Conservation (phyloP, 1,140 invertebrate genomes). For the Cydia pomonella region DNA sequence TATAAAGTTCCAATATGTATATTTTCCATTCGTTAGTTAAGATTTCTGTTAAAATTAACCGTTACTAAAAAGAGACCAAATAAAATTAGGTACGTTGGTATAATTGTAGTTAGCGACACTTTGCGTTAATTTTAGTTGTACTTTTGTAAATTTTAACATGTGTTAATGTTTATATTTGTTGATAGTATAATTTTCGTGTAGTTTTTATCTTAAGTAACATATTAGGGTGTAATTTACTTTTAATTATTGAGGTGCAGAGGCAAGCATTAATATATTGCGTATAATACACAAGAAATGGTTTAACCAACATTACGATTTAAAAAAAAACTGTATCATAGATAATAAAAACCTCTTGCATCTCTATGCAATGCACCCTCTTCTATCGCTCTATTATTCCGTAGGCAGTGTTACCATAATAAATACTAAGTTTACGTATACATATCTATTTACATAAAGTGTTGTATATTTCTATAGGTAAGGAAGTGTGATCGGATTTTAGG, state of each 20-base stretch:
- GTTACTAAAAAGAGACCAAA: slow-evolving; percentile 79
- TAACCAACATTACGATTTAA: not conserved
- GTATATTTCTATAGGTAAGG: slow-evolving; percentile 69
- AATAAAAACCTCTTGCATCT: not conserved
- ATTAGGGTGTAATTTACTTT: slow-evolving; percentile 26
- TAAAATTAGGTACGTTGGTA: slow-evolving; percentile 75
- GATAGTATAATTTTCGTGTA: slow-evolving; percentile 36
- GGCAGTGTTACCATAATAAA: slow-evolving; percentile 74
- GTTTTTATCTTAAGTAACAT: slow-evolving; percentile 35
- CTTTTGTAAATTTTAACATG: slow-evolving; percentile 74
- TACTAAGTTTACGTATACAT: slow-evolving; percentile 71
- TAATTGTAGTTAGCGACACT: slow-evolving; percentile 62
- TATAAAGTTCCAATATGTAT: slow-evolving; percentile 37
- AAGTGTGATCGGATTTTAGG: slow-evolving; percentile 63
- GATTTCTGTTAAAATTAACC: slow-evolving; percentile 58
- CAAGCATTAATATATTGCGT: not conserved
- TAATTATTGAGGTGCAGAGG: not conserved
- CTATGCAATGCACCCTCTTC: slow-evolving; percentile 1
- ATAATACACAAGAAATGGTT: not conserved
- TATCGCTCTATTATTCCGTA: slow-evolving; percentile 51
- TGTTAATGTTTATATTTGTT: slow-evolving; percentile 45
- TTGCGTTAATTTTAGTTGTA: slow-evolving; percentile 71
- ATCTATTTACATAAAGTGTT: slow-evolving; percentile 70
- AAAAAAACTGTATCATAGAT: not conserved
- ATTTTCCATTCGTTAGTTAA: slow-evolving; percentile 47